Evolutionary conservation across 2,113 vertebrate species (phyloP).

Genomic region (Chamaetylas fuelleborni): DNA sequence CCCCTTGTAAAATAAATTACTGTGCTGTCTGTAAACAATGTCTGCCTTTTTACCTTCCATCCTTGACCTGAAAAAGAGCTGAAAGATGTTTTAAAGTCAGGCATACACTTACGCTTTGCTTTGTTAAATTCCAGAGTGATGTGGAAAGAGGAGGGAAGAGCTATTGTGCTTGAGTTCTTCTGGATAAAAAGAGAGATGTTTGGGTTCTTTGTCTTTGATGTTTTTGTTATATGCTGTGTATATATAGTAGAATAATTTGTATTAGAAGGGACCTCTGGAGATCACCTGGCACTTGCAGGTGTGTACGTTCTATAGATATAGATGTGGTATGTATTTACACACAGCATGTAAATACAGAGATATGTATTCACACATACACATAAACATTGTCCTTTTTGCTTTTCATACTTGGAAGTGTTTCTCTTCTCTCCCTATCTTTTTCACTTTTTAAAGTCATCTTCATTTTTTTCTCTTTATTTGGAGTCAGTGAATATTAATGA

Average conservation of each 20-base stretch:
- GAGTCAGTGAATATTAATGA: not conserved
- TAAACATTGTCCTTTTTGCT: not conserved
- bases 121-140: conserved; percentile 10
- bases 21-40: not conserved
- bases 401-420: not conserved
- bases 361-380: not conserved
- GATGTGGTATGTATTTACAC: not conserved
- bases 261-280: not conserved
- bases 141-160: conserved; percentile 14
- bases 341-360: not conserved
- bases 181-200: not conserved
- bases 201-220: not conserved
- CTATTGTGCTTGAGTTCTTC: not conserved
- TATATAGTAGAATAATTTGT: not conserved
- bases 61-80: conserved; percentile 1
- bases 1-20: not conserved
- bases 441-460: not conserved
- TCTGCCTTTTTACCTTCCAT: not conserved
- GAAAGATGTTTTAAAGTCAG: not conserved
- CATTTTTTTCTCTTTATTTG: conserved; percentile 5
- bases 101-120: not conserved
- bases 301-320: not conserved
- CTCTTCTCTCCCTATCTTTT: not conserved
- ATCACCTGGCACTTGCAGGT: not conserved
- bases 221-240: not conserved